These are phyloP conservation scores for Lasioglossum vierecki DNA, from an alignment of 2,888 invertebrate species.

Conservation along the genomic window DNA sequence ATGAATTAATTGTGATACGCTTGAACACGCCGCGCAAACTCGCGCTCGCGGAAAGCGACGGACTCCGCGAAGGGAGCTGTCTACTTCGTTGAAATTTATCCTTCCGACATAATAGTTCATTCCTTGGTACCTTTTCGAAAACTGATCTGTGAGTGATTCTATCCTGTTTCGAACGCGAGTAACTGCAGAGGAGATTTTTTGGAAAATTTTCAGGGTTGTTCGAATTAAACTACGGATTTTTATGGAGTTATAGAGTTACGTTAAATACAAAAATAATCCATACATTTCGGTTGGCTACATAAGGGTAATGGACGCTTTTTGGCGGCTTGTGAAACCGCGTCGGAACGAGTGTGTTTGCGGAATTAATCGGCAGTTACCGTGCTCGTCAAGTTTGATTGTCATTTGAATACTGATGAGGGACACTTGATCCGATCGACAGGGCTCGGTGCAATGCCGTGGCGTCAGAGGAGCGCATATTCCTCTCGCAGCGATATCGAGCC, in stretches of 20 bases:
- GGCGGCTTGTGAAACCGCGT: not conserved
- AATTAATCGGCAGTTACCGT: conserved; percentile 6
- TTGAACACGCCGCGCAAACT: conserved; percentile 14
- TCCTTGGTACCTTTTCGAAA: not conserved
- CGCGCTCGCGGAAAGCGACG: not conserved
- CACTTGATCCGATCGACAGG: conserved; percentile 10
- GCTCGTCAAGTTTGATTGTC: conserved; percentile 10
- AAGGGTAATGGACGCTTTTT: not conserved
- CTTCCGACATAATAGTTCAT: not conserved
- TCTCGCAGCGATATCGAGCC: not conserved
- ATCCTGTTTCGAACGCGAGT: no score
- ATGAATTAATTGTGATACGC: conserved; percentile 52
- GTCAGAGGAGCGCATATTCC: not conserved
- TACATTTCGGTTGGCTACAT: no score
- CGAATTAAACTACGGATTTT: no score
- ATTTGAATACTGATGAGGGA: conserved; percentile 6
- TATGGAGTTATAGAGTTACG: no score
- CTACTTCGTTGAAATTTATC: conserved; percentile 1
- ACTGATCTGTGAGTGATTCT: not conserved
- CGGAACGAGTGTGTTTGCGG: not conserved
- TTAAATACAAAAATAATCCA: no score
- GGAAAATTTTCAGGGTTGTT: no score
- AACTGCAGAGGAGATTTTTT: no score
- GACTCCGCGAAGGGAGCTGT: not conserved
- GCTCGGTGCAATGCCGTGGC: not conserved